These are phyloP conservation scores for Aphidius ervi DNA, from an alignment of 1,140 invertebrate species.

Conservation along the genomic window DNA sequence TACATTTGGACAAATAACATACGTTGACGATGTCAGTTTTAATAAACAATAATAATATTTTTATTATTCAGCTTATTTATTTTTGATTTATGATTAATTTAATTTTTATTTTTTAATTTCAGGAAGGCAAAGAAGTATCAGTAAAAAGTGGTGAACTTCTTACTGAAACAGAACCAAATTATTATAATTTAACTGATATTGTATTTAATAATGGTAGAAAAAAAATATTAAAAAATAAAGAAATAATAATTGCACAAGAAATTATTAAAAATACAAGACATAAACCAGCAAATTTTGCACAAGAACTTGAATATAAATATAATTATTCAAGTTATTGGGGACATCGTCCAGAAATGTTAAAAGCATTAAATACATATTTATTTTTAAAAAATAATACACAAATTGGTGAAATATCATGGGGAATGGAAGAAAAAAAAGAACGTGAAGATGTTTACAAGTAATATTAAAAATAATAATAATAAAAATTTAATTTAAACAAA, in stretches of 20 bases:
- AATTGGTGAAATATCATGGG: conserved; percentile 65
- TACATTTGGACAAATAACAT: conserved; percentile 62
- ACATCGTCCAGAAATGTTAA: conserved; percentile 69
- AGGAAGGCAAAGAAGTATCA: conserved; percentile 57
- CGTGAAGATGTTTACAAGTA: conserved; percentile 58
- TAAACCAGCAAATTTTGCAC: conserved; percentile 57
- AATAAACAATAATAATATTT: background rate
- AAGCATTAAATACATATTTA: conserved; percentile 68
- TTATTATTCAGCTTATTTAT: conserved; percentile 7
- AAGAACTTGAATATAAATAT: conserved; percentile 66
- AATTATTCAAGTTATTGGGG: conserved; percentile 72
- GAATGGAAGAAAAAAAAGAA: conserved; percentile 56
- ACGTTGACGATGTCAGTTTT: conserved; percentile 57
- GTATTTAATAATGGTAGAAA: conserved; percentile 59
- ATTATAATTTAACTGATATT: conserved; percentile 67
- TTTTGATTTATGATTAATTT: conserved; percentile 5
- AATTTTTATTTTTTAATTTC: conserved; percentile 4
- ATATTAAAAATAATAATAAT: conserved; percentile 25
- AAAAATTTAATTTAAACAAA: background rate
- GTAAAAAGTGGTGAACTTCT: conserved; percentile 67
- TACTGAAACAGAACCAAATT: conserved; percentile 71
- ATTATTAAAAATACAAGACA: conserved; percentile 62
- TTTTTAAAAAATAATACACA: conserved; percentile 56
- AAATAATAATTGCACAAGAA: conserved; percentile 57
- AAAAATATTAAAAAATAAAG: conserved; percentile 51